These are phyloP conservation scores for Microcaecilia unicolor DNA, from an alignment of 2,797 vertebrate genomes.

Conservation along the genomic window DNA sequence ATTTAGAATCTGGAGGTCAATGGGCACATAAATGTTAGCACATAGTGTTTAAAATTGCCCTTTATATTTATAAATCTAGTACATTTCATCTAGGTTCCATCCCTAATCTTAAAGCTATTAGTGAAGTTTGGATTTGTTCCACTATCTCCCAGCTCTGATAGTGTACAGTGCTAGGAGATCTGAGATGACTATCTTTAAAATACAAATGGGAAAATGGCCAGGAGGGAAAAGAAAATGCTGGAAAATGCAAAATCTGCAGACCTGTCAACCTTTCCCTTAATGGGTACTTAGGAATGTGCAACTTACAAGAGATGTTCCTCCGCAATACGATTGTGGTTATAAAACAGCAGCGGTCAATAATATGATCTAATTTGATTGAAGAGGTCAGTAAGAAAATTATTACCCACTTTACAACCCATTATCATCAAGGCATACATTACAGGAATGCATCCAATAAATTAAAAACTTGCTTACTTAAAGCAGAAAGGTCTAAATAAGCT, in stretches of 20 bases:
- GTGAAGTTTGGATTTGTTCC: too few relatives aligned
- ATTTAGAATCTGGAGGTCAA: too few relatives aligned
- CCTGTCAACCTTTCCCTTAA: conserved; percentile 50
- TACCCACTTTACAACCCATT: conserved; percentile 63
- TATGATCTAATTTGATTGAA: conserved; percentile 60
- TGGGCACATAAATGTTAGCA: too few relatives aligned
- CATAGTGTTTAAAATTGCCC: too few relatives aligned
- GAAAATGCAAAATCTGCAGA: conserved; percentile 47
- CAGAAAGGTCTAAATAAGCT: conserved; percentile 45
- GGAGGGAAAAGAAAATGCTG: conserved; percentile 17
- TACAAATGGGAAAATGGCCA: conserved; percentile 35
- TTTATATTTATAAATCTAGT: too few relatives aligned
- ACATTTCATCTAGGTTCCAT: too few relatives aligned
- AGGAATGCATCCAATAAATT: conserved; percentile 52
- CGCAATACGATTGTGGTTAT: conserved; percentile 60
- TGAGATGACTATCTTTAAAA: conserved; percentile 23
- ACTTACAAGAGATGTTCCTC: conserved; percentile 46
- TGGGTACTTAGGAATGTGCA: conserved; percentile 52
- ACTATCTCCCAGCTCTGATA: too few relatives aligned
- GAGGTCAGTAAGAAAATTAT: conserved; percentile 58
- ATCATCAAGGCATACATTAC: conserved; percentile 54
- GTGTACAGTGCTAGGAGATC: too few relatives aligned
- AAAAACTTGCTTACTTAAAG: conserved; percentile 59
- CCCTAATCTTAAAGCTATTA: too few relatives aligned
- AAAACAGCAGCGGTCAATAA: conserved; percentile 58